These are phyloP conservation scores for Coreoperca whiteheadi DNA, from an alignment of 2,113 vertebrate species.

Conservation along the genomic window DNA sequence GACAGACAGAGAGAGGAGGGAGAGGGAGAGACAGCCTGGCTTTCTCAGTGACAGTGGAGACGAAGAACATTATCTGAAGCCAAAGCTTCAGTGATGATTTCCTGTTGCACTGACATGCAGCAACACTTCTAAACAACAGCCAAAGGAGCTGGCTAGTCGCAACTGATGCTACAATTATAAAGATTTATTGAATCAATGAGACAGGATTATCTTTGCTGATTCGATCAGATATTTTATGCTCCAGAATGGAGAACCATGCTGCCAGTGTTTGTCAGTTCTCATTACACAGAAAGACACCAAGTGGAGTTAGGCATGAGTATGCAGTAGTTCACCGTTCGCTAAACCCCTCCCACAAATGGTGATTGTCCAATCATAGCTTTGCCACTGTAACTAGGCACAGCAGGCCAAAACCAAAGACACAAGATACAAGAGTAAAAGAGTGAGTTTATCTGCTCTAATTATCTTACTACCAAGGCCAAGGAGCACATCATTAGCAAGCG, in stretches of 20 bases:
- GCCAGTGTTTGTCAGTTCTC: constrained; percentile 17
- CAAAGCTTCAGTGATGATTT: constrained; percentile 63
- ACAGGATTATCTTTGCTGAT: constrained; percentile 52
- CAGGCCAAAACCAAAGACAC: not conserved
- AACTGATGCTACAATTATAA: constrained; percentile 51
- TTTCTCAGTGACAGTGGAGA: constrained; percentile 44
- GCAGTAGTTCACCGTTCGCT: not conserved
- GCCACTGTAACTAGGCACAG: not conserved
- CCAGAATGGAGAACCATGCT: not conserved
- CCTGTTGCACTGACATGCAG: constrained; percentile 64
- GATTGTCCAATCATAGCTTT: not conserved
- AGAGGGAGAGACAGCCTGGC: constrained; percentile 44
- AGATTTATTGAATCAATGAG: constrained; percentile 48
- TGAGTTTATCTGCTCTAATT: not conserved
- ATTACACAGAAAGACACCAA: not conserved
- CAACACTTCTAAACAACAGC: constrained; percentile 57
- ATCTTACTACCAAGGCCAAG: not conserved
- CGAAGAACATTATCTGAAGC: constrained; percentile 59
- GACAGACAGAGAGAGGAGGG: constrained; percentile 3
- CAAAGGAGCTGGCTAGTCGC: constrained; percentile 49
- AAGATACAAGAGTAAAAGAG: not conserved
- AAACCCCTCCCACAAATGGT: not conserved
- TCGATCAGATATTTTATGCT: constrained; percentile 18
- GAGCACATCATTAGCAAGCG: not conserved
- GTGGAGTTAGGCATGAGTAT: not conserved